A percentile compares a stretch with the other conserved stretches of the same genome.
Conservation (phyloP, 2,113 vertebrate species). For the Thamnaconus septentrionalis region DNA sequence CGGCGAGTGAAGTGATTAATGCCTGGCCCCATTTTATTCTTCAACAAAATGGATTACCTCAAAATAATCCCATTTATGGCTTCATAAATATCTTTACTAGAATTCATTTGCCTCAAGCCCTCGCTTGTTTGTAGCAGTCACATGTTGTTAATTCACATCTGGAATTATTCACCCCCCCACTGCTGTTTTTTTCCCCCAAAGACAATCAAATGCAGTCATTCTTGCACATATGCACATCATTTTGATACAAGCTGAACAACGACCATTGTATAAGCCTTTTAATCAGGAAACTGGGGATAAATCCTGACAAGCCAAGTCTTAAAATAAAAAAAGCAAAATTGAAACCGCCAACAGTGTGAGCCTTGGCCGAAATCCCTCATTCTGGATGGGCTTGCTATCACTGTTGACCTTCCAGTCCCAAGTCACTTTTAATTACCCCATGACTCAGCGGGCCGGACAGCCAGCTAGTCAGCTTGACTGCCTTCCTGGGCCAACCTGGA, state of each 20-base stretch:
- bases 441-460: slow-evolving; percentile 63
- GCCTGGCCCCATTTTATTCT: slow-evolving; percentile 42
- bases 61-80: slow-evolving; percentile 65
- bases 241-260: slow-evolving; percentile 33
- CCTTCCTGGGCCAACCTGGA: slow-evolving; percentile 34
- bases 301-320: no score
- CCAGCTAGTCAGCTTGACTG: slow-evolving; percentile 29
- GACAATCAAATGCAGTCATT: slow-evolving; percentile 4
- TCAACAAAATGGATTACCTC: slow-evolving; percentile 56
- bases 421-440: slow-evolving; percentile 72
- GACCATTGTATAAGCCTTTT: slow-evolving; percentile 32
- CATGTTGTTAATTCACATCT: slow-evolving; percentile 50
- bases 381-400: slow-evolving; percentile 62
- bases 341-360: slow-evolving; percentile 17
- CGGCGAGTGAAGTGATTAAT: slow-evolving; percentile 55
- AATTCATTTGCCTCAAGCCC: slow-evolving; percentile 37
- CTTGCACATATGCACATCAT: neutral
- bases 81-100: slow-evolving; percentile 59
- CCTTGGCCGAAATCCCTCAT: slow-evolving; percentile 29
- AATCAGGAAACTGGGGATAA: neutral
- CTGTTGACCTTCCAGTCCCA: slow-evolving; percentile 60
- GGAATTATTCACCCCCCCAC: slow-evolving; percentile 14
- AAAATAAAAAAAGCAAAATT: no score
- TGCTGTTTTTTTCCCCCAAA: neutral
- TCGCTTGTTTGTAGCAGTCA: slow-evolving; percentile 31